phyloP scores from a whole-genome alignment of 2,888 invertebrate genomes.

The Sipunculus nudus region DNA sequence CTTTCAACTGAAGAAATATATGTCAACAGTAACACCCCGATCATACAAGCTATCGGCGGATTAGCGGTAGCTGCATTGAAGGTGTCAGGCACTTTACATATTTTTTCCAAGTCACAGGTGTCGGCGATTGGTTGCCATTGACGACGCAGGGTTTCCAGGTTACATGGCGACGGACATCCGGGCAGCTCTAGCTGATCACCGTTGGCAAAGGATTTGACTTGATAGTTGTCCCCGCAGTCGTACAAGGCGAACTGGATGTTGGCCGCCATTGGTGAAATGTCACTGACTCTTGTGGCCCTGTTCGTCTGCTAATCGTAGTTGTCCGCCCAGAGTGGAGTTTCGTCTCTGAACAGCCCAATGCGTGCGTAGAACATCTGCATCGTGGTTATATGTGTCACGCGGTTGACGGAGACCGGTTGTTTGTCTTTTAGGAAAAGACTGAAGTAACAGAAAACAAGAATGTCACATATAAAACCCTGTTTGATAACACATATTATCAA shows the following conservation, averaged over 20 bases:
- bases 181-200: constrained; percentile 6
- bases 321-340: neutral
- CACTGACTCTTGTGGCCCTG: constrained; percentile 4
- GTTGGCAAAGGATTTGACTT: constrained; percentile 1
- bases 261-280: constrained; percentile 2
- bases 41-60: too few relatives aligned
- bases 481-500: too few relatives aligned
- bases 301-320: constrained; percentile 11
- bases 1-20: too few relatives aligned
- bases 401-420: too few relatives aligned
- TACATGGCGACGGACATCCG: neutral
- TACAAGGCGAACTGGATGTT: constrained; percentile 17
- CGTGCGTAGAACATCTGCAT: constrained; percentile 4
- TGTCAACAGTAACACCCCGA: too few relatives aligned
- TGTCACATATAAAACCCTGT: too few relatives aligned
- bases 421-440: too few relatives aligned
- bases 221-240: neutral
- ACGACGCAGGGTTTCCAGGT: neutral
- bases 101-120: constrained; percentile 10
- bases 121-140: constrained; percentile 7
- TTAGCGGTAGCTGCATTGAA: too few relatives aligned
- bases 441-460: too few relatives aligned
- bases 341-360: constrained; percentile 10
- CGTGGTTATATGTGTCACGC: constrained; percentile 8
- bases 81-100: constrained; percentile 2